A percentile compares a stretch with the other conserved stretches of the same genome.
Conservation (phyloP, 2,888 invertebrate genomes). For the Habrosyne pyritoides region DNA sequence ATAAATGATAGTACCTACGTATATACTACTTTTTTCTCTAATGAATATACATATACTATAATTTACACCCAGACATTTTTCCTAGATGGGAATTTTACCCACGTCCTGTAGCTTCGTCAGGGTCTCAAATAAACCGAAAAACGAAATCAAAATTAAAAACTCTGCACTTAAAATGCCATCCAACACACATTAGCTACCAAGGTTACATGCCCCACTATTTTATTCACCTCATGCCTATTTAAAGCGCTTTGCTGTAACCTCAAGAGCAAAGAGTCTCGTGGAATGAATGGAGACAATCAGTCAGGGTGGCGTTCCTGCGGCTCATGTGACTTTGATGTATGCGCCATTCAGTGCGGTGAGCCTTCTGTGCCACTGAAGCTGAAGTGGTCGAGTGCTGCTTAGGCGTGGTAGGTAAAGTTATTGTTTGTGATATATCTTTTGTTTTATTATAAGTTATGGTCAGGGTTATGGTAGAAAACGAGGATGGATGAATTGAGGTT, state of each 20-base stretch:
- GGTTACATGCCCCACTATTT: not conserved
- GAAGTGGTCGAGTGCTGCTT: not conserved
- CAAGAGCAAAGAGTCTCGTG: not conserved
- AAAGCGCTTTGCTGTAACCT: not conserved
- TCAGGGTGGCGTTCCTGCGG: not conserved
- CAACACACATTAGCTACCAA: not conserved
- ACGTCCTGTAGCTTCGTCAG: too few species aligned
- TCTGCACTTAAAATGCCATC: not conserved
- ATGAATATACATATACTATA: too few species aligned
- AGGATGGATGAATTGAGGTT: too few species aligned
- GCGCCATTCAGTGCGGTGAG: not conserved
- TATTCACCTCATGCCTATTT: not conserved
- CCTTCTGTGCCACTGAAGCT: not conserved
- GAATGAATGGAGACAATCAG: slow-evolving; percentile 3
- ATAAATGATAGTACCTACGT: too few species aligned
- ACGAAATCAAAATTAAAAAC: too few species aligned
- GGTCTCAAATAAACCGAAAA: too few species aligned
- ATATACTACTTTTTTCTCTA: too few species aligned
- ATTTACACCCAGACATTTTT: too few species aligned
- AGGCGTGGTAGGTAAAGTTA: not conserved
- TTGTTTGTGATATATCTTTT: not conserved
- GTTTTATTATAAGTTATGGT: too few species aligned
- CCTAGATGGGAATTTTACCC: too few species aligned
- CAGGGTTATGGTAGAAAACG: too few species aligned
- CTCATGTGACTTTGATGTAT: not conserved